Base-by-base conservation (phyloP, 2,888 invertebrate genomes). In the Bruchidius siliquastri region DNA sequence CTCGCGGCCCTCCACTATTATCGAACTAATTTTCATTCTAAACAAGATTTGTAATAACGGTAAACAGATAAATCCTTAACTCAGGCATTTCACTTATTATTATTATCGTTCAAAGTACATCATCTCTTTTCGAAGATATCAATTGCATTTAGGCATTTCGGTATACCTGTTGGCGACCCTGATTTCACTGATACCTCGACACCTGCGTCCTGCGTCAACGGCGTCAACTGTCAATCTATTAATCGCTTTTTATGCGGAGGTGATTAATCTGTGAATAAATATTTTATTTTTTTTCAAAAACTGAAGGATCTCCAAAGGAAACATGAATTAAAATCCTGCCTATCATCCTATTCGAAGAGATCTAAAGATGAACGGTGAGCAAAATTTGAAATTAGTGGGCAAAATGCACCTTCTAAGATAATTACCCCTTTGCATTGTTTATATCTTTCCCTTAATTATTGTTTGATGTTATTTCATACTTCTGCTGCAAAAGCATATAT, bases 281-380 rank as follows among this genome's bases (percentile, higher is more conserved):
- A 71, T 69, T 21, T 74, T 70, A 70, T 74, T 72, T 72, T 72
- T 68, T 72, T 74, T 73, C 69, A 22, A 69, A 70, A 73, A 72
- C 67, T 69, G 70, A 71, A 26, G n/a, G 21, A 74, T 75, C 73
- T 72, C 73, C 21, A 69, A 71, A 72, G 68, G 70, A 71, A 73
- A 71, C 67, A 74, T 74, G 73, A 74, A 74, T 73, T 76, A 72
- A 73, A 71, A 74, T 72, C 30, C 26, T 68, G 30, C 68, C 2
- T 22, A 18, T 21, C 2, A 21, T 71, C 22, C 22, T 22, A 21
- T 22, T 68, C 3, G 32, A 2, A 21, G 20, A 68, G 20, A 22
- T 32, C 21, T 70, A 69, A 76, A 78, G 68, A 77, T 78, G 78
- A 78, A 78, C 69, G 76, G 78, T 78, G 76, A 68, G 68, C n/a